Conservation (phyloP, 2,113 vertebrate species). For the rabbit (Oryctolagus cuniculus) region DNA sequence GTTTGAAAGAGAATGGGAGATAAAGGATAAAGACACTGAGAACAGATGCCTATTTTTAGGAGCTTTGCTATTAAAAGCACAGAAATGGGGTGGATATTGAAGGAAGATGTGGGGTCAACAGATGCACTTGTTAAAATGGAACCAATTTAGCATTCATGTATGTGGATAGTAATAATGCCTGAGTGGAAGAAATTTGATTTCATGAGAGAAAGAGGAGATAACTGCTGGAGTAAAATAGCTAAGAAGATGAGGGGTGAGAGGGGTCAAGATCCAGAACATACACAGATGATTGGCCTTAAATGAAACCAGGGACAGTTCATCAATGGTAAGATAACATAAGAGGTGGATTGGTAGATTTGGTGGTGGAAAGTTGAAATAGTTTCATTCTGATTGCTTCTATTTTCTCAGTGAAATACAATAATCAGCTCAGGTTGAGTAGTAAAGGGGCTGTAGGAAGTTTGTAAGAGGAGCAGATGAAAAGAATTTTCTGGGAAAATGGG, state of each 20-base stretch:
- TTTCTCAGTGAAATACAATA: slow-evolving; percentile 47
- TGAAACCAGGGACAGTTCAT: neutral
- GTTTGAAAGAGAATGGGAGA: slow-evolving; percentile 1
- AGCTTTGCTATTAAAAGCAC: slow-evolving; percentile 33
- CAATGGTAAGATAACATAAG: slow-evolving; percentile 5
- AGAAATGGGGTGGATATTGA: neutral
- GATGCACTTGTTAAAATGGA: neutral
- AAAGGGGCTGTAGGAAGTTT: slow-evolving; percentile 1
- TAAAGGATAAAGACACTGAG: neutral
- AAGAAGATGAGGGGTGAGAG: neutral
- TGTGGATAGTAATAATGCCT: neutral
- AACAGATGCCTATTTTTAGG: slow-evolving; percentile 16
- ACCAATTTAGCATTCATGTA: neutral
- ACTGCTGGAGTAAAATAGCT: neutral
- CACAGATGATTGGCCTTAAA: neutral
- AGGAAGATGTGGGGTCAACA: neutral
- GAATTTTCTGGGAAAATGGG: slow-evolving; percentile 24
- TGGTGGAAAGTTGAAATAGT: neutral
- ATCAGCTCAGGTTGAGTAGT: slow-evolving; percentile 14
- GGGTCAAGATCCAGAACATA: neutral
- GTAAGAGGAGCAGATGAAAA: slow-evolving; percentile 30
- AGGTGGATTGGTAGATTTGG: neutral
- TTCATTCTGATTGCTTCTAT: slow-evolving; percentile 41
- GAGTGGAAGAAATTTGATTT: slow-evolving; percentile 27
- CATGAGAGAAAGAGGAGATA: slow-evolving; percentile 8